Evolutionary conservation across 2,797 vertebrate genomes (phyloP).

Genomic region (Craterocephalus amniculus): DNA sequence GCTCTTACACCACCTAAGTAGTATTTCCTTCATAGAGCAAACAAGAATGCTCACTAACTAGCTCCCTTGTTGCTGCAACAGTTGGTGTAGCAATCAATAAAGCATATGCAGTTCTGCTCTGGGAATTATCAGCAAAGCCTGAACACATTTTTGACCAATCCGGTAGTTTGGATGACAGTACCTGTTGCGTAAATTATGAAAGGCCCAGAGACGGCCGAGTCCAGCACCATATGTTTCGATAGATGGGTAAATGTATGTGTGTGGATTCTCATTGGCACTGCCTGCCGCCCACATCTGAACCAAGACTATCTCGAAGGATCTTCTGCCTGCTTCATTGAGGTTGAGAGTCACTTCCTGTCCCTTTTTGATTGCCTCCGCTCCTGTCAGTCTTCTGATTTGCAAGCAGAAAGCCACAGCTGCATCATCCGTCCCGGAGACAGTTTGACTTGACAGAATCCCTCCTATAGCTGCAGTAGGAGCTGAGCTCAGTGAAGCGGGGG

Average conservation of each 20-base stretch:
- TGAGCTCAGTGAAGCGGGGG: conserved; percentile 39
- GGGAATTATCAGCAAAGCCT: conserved; percentile 57
- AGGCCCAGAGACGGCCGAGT: conserved; percentile 42
- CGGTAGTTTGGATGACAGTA: conserved; percentile 49
- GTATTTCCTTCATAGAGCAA: conserved; percentile 35
- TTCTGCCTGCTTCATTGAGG: conserved; percentile 20
- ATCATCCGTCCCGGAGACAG: conserved; percentile 49
- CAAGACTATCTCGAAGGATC: conserved; percentile 22
- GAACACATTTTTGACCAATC: conserved; percentile 62
- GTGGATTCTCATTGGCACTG: conserved; percentile 9
- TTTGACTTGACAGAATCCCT: conserved; percentile 60
- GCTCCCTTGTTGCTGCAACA: conserved; percentile 70
- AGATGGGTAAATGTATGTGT: conserved; percentile 13
- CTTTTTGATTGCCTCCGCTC: conserved; percentile 59
- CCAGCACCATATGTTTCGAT: conserved; percentile 48
- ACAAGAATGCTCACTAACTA: conserved; percentile 65
- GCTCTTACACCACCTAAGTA: conserved; percentile 25
- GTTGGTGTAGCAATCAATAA: conserved; percentile 75
- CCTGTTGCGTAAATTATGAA: conserved; percentile 68
- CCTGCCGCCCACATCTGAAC: conserved; percentile 25
- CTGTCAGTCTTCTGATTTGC: conserved; percentile 60
- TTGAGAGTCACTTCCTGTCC: conserved; percentile 43
- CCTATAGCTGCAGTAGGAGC: conserved; percentile 53
- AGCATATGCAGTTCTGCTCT: conserved; percentile 50
- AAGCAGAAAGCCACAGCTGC: conserved; percentile 32